Base-by-base conservation (phyloP, 2,888 invertebrate genomes). In the Melanchra persicariae region DNA sequence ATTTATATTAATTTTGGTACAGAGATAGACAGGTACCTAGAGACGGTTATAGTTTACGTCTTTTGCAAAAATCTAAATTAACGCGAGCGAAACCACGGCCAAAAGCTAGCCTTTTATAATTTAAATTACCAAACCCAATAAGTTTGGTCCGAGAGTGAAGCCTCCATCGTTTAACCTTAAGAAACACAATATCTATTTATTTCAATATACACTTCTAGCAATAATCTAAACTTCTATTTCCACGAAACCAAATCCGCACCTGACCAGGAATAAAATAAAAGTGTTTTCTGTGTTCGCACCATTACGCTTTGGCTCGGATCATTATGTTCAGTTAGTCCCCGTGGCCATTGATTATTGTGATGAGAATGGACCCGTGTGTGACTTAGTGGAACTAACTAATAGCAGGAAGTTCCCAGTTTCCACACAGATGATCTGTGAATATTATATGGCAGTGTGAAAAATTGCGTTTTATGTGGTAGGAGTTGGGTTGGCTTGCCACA, bases 271-370 rank as follows among this genome's bases (percentile, higher is more conserved):
- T 84, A 85, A 91, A 93, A 92, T 93, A 93, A 91, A 77, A 93
- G 92, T 92, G 91, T 92, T 90, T 87, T 86, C 87, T 85, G 87
- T 87, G 91, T 93, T 94, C 93, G 90, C 94, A 93, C 92, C 92
- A 94, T 94, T 93, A 93, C 90, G 80, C 87, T 87, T 83, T 79
- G 83, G 84, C 76, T 85, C 79, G 80, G 87, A 87, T 91, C 90
- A 93, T 94, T 94, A 94, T 87, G 92, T 92, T 91, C 93, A 88
- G 93, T 94, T 94, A 93, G 87, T 89, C 90, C 87, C 74, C 74
- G 85, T 87, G 87, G 91, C 91, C 89, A 91, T 92, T 91, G 91
- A 92, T 93, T 92, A 91, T 90, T 90, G 90, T 91, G 91, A 91
- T 92, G 91, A 91, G 93, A 93, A 93, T 90, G 89, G 89, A 89